Base-by-base conservation (phyloP, 1,140 invertebrate species). In the Drosophila kepulauana region DNA sequence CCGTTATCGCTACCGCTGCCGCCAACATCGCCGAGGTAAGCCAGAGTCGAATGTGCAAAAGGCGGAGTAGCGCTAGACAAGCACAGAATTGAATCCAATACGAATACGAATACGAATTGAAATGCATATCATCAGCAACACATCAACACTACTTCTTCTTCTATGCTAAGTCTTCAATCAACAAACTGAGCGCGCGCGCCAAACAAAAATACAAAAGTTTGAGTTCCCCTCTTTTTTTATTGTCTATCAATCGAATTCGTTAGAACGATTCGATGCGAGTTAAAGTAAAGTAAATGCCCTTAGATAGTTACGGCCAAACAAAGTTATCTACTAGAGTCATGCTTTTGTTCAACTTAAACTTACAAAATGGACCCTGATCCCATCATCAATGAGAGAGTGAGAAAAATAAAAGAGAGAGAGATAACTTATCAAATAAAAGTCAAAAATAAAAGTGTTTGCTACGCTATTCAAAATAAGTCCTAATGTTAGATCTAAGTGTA, bases 11-110 rank as follows among this genome's bases (percentile, higher is more conserved):
- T 75, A 49, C 67, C 86, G 54, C 71, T 92, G 75, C 79, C 87
- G 58, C 71, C 82, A 5, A 57, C 87, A 78, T 88, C 91, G 76
- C 91, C 91, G 79, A 92, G 91, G 91, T 92, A 92, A 92, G 91
- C 75, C 79, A 64, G 13, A 51, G 69, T 69, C 65, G 71, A 66
- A 59, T 28, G 45, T 63, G 51, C 13, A 45, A 25, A 25, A 74
- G 81, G 62, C 54, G 67, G 45, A 45, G 28, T 38, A 76, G 71
- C 68, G 56, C 67, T 48, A 64, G 66, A 80, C 77, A 67, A 87
- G 84, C 80, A 80, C 75, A 79, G 75, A 75, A 57, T 72, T 73
- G 62, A 73, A 61, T 63, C 64, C 64, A 81, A 81, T 76, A 38
- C 33, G 68, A 81, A 63, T 41, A 77, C 46, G 5, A 74, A 54